Evolutionary conservation across 1,140 invertebrate species (phyloP), one percentile per base, ranked within the genome.

Genomic region (Drosophila auraria): DNA sequence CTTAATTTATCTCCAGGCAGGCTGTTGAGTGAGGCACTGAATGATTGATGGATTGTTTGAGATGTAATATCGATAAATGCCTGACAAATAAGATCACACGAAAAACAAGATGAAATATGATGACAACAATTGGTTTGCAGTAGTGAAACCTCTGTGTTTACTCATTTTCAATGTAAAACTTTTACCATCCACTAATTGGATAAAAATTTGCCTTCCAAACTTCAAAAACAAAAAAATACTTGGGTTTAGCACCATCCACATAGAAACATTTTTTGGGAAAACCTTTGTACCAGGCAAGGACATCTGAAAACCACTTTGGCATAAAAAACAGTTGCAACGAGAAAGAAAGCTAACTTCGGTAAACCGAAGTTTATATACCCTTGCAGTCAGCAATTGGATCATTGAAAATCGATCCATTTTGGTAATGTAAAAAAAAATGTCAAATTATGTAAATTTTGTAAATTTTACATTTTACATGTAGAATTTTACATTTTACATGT

Each of bases 281-380:
- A 23, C 25, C 54, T 42, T 42, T 58, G n/a, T 59, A 44, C 36
- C 57, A 42, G 20, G 36, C 56, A 62, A 57, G 51, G 33, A 56
- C 45, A 58, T 50, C n/a, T 8, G 27, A 36, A 59, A 57, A 50
- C 36, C 56, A 78, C 33, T 73, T 80, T 80, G 50, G n/a, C 17
- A 64, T 57, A 77, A 56, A 38, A 38, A 56, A 51, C 57, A 61
- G 25, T 73, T 72, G 58, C 42, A 54, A n/a, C n/a, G n/a, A n/a
- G n/a, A n/a, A n/a, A n/a, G n/a, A n/a, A n/a, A n/a, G n/a, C n/a
- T n/a, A n/a, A n/a, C n/a, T n/a, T n/a, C n/a, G n/a, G n/a, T n/a
- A n/a, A n/a, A n/a, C n/a, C n/a, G n/a, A n/a, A n/a, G n/a, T n/a
- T n/a, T n/a, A n/a, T n/a, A n/a, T n/a, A n/a, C n/a, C n/a, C n/a